phyloP scores from a whole-genome alignment of 2,888 invertebrate species.

The Eubasilissa splendida region DNA sequence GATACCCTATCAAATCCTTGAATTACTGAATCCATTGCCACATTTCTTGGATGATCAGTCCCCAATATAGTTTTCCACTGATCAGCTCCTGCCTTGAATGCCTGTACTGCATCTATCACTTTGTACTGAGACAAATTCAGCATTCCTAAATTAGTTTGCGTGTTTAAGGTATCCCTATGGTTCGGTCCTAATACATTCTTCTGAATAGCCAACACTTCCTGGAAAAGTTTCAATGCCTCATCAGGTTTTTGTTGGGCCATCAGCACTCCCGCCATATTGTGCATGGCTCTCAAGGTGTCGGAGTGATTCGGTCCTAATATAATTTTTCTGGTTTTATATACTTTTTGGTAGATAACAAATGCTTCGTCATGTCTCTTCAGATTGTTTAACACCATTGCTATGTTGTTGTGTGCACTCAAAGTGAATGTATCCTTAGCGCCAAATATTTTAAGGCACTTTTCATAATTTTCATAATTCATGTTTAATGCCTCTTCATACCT shows the following conservation, averaged over 20 bases:
- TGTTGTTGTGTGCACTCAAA: neutral
- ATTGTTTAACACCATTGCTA: neutral
- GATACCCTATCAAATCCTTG: neutral
- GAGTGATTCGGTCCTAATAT: neutral
- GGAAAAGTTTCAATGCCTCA: neutral
- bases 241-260: neutral
- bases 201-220: constrained; percentile 9
- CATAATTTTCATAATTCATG: constrained; percentile 12
- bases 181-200: constrained; percentile 1
- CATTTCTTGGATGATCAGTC: neutral
- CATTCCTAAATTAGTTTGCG: neutral
- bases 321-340: neutral
- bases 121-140: neutral
- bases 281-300: neutral
- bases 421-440: neutral
- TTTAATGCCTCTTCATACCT: constrained; percentile 4
- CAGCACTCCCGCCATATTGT: neutral
- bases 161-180: neutral
- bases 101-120: neutral
- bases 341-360: neutral
- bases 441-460: neutral
- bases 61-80: neutral
- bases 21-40: neutral
- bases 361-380: neutral
- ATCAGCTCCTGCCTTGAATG: neutral